Base-by-base conservation (phyloP, 2,888 invertebrate species). In the Notodonta dromedarius region DNA sequence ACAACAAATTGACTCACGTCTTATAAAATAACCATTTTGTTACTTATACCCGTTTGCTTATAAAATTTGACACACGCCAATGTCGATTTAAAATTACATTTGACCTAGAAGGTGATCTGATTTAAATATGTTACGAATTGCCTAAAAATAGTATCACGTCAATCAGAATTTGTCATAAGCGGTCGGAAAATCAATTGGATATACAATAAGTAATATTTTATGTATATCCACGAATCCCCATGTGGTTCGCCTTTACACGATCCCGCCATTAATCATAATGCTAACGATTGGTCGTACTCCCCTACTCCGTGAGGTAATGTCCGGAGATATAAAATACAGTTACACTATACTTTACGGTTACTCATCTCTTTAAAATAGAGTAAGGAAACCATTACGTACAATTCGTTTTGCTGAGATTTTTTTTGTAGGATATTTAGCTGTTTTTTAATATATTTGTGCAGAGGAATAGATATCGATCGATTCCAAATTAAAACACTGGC, bases 121-220 rank as follows among this genome's bases (percentile, higher is more conserved):
- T 11, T 24, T 42, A 42, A 11, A 42, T 42, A 8, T 42, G 9
- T 42, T 42, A 42, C 42, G 12, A 42, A 42, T 42, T 11, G 11
- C 42, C 11, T 42, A 42, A 11, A 4, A 7, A 7, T 42, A 12
- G 9, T n/a, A 48, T 13, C 48, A 12, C 14, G 48, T 48, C 48
- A 14, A n/a, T n/a, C 14, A 14, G 48, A 48, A 48, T 48, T 48
- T 48, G n/a, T 48, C 48, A 6, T 48, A 9, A 13, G 16, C 5
- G 9, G 5, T 13, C 14, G 62, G 55, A 63, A 66, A 69, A 65
- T 65, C 56, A 70, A 70, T 75, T 74, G 63, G 55, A 67, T 58
- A 62, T 61, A 63, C 52, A 62, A 54, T 67, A 24, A 24, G 24
- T 24, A 71, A 71, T 74, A 64, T 58, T 59, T 24, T 58, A 56